Evolutionary conservation across 1,140 invertebrate genomes (phyloP), one percentile per base, ranked within the genome.

Genomic region (Stegodyphus mimosarum): DNA sequence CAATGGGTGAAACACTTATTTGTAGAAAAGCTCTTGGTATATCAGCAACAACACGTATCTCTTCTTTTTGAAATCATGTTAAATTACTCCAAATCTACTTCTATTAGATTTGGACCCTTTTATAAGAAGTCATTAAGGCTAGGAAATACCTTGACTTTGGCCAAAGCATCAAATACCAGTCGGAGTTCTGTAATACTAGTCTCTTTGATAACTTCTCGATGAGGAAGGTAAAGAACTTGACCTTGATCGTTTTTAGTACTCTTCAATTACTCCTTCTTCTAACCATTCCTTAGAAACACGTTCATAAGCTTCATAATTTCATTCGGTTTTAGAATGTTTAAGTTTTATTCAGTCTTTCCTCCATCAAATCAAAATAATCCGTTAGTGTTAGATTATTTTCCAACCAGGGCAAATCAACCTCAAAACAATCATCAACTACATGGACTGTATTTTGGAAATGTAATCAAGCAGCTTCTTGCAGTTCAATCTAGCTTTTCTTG

Each of bases 11-110:
- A 13, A 49, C 71, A 18, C 67, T 48, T 18, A 92, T 90, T 86
- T 91, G 89, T 15, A 90, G 86, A 88, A 92, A 92, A 0, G 90
- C 91, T 66, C 90, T 90, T 15, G 86, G 83, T 7, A 92, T 91
- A 78, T 92, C 91, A 15, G 79, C 2, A 51, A 63, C 15, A 6
- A 72, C 51, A 6, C 69, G 69, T 18, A 83, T 72, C 11, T 72
- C 66, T 33, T 72, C 50, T 11, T 18, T 73, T 64, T 51, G 71
- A 52, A 72, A 83, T 4, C 60, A 18, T 18, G 3, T 72, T 49
- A 91, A 66, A 55, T 91, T 83, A 5, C 87, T 55, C 7, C 90
- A 89, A 52, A 76, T 70, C n/a, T n/a, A 60, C 64, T n/a, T 33
- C 63, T 6, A 76, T 87, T 4, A 85, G 69, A 67, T 87, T 87